These are phyloP conservation scores for Engystomops pustulosus DNA, from an alignment of 2,113 vertebrate species.

Conservation along the genomic window DNA sequence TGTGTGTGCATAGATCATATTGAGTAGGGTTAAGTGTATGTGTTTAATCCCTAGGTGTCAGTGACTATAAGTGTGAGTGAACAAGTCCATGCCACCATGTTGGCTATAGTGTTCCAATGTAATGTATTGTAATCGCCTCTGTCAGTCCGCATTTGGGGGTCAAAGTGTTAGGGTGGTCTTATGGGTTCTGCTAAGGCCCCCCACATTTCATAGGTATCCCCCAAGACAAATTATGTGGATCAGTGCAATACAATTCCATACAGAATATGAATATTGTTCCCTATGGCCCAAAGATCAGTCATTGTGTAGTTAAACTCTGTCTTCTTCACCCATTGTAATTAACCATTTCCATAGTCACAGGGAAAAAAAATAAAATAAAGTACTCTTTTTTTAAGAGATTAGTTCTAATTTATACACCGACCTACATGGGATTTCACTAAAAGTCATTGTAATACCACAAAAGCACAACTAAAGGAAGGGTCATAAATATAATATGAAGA, in stretches of 20 bases:
- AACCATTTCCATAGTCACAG: constrained; percentile 53
- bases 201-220: background rate
- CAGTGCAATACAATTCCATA: constrained; percentile 30
- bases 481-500: constrained; percentile 1
- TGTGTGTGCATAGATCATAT: background rate
- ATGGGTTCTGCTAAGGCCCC: constrained; percentile 50
- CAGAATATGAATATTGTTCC: constrained; percentile 26
- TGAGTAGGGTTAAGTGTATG: background rate
- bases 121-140: constrained; percentile 64
- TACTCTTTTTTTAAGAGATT: background rate
- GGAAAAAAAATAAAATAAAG: constrained; percentile 7
- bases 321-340: constrained; percentile 65
- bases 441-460: constrained; percentile 38
- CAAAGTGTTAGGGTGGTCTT: constrained; percentile 59
- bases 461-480: constrained; percentile 49
- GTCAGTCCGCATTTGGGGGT: constrained; percentile 66
- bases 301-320: constrained; percentile 53
- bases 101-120: constrained; percentile 48
- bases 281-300: constrained; percentile 62
- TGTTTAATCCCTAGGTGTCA: background rate
- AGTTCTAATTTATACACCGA: constrained; percentile 44
- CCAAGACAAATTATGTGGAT: constrained; percentile 24
- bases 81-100: constrained; percentile 14
- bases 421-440: constrained; percentile 27
- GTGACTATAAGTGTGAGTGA: background rate